These are phyloP conservation scores for Turnix velox DNA, from an alignment of 2,113 vertebrate species.

Conservation along the genomic window DNA sequence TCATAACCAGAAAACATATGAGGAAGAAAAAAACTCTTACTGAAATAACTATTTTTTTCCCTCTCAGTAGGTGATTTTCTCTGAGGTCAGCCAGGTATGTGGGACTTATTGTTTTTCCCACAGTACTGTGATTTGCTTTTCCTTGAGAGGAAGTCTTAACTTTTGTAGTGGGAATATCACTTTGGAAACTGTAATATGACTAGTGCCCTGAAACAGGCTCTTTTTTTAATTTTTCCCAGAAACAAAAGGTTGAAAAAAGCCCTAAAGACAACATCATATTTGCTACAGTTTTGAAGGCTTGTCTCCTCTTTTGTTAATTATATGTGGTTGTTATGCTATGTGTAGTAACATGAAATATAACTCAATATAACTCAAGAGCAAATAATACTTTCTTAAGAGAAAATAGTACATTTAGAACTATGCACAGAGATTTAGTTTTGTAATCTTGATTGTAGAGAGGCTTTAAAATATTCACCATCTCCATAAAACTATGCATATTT, in stretches of 20 bases:
- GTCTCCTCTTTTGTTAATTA: not conserved
- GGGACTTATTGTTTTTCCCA: constrained; percentile 7
- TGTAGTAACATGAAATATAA: not conserved
- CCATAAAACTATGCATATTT: not conserved
- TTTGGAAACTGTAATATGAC: not conserved
- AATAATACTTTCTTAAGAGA: not conserved
- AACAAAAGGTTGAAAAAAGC: not conserved
- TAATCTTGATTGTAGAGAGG: not conserved
- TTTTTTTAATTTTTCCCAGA: not conserved
- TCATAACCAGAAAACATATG: not conserved
- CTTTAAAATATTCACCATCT: not conserved
- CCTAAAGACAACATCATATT: not conserved
- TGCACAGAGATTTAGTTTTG: not conserved
- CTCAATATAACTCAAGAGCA: not conserved
- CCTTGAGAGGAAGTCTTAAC: not conserved
- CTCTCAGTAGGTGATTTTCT: not conserved
- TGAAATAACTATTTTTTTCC: not conserved
- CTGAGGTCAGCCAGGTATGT: constrained; percentile 20
- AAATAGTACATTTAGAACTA: not conserved
- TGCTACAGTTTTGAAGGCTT: not conserved
- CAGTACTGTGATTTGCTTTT: not conserved
- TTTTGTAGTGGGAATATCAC: not conserved
- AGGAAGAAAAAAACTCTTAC: not conserved
- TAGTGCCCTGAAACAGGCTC: not conserved
- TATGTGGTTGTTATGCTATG: not conserved